Evolutionary conservation across 1,140 invertebrate genomes (phyloP).

Genomic region (Mercenaria mercenaria): DNA sequence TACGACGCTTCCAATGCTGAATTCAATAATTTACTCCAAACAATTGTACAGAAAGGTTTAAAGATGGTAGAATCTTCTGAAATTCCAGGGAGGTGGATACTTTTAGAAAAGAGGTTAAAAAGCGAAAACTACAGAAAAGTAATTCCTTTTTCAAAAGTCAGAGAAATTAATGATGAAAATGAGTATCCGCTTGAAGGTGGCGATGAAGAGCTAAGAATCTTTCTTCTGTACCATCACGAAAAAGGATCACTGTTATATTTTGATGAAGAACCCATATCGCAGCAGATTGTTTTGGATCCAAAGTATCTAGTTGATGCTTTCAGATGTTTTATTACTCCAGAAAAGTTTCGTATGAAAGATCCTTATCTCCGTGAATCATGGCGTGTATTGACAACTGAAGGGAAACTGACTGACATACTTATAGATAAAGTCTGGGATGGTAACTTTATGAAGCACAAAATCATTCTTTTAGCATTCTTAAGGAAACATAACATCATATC

Average conservation of each 20-base stretch:
- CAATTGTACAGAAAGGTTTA: not conserved
- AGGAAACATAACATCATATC: conserved; percentile 44
- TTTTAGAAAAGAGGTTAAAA: not conserved
- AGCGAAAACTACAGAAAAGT: not conserved
- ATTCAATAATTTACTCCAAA: not conserved
- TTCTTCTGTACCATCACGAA: conserved; percentile 37
- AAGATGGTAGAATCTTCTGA: not conserved
- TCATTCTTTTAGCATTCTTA: conserved; percentile 24
- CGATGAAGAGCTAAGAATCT: conserved; percentile 32
- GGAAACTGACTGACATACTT: not conserved
- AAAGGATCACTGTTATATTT: conserved; percentile 37
- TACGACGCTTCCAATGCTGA: not conserved
- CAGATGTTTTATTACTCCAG: conserved; percentile 22
- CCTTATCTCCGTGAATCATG: not conserved
- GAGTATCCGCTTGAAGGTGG: conserved; percentile 22
- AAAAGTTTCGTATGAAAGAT: conserved; percentile 5
- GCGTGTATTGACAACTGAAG: not conserved
- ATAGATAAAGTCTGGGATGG: conserved; percentile 21
- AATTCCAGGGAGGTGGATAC: not conserved
- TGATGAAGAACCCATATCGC: conserved; percentile 18
- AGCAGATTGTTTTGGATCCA: conserved; percentile 15
- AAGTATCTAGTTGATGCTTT: conserved; percentile 54
- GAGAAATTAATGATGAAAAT: not conserved
- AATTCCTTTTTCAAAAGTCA: not conserved
- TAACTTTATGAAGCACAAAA: conserved; percentile 22